These are phyloP conservation scores for Sinocyclocheilus anophthalmus DNA, from an alignment of 2,113 vertebrate genomes.

Conservation along the genomic window DNA sequence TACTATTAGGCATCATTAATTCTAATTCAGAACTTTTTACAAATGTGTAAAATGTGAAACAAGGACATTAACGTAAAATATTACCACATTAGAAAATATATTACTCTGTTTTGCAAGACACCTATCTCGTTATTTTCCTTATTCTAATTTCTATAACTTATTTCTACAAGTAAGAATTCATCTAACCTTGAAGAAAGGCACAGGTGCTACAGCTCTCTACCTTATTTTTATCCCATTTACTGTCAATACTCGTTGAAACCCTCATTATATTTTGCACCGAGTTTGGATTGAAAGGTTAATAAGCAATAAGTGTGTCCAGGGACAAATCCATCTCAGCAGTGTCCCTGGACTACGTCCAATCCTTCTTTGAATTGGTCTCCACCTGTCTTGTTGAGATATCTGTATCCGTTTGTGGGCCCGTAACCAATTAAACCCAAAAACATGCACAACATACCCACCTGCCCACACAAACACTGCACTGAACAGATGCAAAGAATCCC, in stretches of 20 bases:
- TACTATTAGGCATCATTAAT: background rate
- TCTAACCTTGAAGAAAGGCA: conserved; percentile 68
- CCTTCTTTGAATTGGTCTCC: conserved; percentile 77
- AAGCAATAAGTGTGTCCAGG: conserved; percentile 23
- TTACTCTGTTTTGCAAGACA: background rate
- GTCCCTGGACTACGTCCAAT: conserved; percentile 67
- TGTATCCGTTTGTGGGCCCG: conserved; percentile 67
- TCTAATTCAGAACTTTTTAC: background rate
- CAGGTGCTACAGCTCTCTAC: conserved; percentile 79
- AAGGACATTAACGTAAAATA: background rate
- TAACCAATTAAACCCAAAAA: conserved; percentile 75
- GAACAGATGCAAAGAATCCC: conserved; percentile 15
- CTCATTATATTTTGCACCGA: conserved; percentile 28
- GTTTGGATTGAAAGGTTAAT: conserved; percentile 43
- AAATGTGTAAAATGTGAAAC: background rate
- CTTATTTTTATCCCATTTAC: conserved; percentile 58
- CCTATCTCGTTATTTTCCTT: background rate
- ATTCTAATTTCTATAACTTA: background rate
- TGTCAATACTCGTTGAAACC: conserved; percentile 58
- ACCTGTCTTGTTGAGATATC: conserved; percentile 78
- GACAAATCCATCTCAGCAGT: conserved; percentile 34
- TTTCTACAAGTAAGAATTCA: conserved; percentile 24
- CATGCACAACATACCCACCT: conserved; percentile 50
- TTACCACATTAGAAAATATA: background rate
- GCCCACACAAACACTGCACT: background rate